Evolutionary conservation across 2,113 vertebrate genomes (phyloP), one percentile per base, ranked within the genome.

Genomic region (Anas platyrhynchos): DNA sequence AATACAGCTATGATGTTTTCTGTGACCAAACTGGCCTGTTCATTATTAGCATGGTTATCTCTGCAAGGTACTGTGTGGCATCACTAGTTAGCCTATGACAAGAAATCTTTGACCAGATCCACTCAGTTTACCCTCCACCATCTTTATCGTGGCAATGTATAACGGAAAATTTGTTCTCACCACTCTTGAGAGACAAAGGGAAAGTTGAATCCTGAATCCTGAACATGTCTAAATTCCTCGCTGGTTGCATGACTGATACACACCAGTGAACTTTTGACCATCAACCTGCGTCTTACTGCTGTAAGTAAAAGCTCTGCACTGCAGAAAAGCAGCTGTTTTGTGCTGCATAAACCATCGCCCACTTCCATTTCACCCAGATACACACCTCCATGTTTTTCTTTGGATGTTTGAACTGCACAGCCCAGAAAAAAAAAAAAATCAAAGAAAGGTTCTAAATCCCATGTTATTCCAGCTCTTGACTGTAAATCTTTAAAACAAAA

Each of bases 401-500:
- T 3, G 5, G 18, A 34, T 0, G 0, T 90, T 85, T 89, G n/a
- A 69, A 83, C 52, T 34, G 13, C 55, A 74, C 0, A 5, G 36
- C 69, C 63, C 67, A 59, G 62, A 69, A 85, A 76, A 94, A 65
- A 50, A 50, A 44, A 94, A 65, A 50, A 41, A 46, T 73, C 50
- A 89, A 93, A 78, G 17, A 46, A 66, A 83, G 31, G 7, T 31
- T 79, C 12, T 43, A 89, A 89, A 86, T 89, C 13, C 44, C 11
- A 5, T 58, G n/a, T 66, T 80, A 32, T 74, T 80, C 41, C 55
- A 67, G 8, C n/a, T 88, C 44, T 83, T 80, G 46, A 80, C 36
- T 52, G 36, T 55, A 89, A 93, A 77, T 13, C 27, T 94, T 58
- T 67, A 43, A 80, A 91, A 80, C 43, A 79, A 59, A 18, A n/a